phyloP scores from a whole-genome alignment of 2,797 vertebrate species.

The Chrysocyon brachyurus region DNA sequence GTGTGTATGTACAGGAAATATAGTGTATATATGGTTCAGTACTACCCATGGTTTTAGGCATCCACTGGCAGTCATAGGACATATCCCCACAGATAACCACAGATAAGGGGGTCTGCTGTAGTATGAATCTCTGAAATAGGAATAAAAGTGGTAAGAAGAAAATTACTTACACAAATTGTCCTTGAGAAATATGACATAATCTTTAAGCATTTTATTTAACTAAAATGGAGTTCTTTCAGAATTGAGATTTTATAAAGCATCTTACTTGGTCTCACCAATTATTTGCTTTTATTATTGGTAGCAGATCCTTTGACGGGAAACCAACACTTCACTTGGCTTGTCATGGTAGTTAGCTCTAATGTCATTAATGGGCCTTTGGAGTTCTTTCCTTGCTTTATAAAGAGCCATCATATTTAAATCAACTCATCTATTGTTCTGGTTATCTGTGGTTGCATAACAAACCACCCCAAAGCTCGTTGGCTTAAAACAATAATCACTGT shows the following conservation, averaged over 20 bases:
- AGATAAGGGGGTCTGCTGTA: background rate
- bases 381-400: constrained; percentile 67
- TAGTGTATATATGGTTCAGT: background rate
- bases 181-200: constrained; percentile 34
- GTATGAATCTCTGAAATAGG: constrained; percentile 33
- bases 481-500: constrained; percentile 46
- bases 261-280: constrained; percentile 16
- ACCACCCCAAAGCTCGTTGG: constrained; percentile 3
- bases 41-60: background rate
- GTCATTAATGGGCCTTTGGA: constrained; percentile 38
- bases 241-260: background rate
- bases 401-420: constrained; percentile 54
- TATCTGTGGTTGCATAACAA: constrained; percentile 18
- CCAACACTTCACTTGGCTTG: constrained; percentile 24
- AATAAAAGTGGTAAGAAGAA: background rate
- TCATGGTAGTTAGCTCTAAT: constrained; percentile 66
- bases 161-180: constrained; percentile 46
- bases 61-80: background rate
- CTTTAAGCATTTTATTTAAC: constrained; percentile 42
- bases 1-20: background rate
- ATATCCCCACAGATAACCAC: background rate
- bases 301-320: constrained; percentile 70
- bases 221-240: constrained; percentile 48
- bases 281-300: constrained; percentile 63
- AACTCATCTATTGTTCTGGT: constrained; percentile 22